Evolutionary conservation across 2,113 vertebrate genomes (phyloP).

Genomic region (Gallinago media): DNA sequence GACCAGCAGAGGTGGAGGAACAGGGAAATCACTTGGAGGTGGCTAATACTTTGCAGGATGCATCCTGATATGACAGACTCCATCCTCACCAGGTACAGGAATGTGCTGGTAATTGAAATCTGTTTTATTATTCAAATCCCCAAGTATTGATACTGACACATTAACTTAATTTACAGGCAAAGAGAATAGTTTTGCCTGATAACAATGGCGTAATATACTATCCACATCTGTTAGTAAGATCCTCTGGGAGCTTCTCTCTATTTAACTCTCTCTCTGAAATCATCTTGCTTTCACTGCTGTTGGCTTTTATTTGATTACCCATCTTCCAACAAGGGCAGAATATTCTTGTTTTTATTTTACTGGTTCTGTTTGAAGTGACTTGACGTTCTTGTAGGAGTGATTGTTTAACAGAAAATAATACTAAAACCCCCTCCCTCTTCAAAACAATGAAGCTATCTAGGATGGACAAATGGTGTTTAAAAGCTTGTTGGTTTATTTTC

Average conservation of each 20-base stretch:
- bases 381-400: neutral
- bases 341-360: neutral
- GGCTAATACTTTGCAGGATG: neutral
- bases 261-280: conserved; percentile 7
- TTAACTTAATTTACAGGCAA: conserved; percentile 37
- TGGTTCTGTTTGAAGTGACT: neutral
- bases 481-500: neutral
- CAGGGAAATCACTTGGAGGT: neutral
- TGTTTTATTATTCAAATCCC: conserved; percentile 33
- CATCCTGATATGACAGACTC: neutral
- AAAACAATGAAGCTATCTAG: neutral
- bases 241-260: conserved; percentile 4
- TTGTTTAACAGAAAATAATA: neutral
- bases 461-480: neutral
- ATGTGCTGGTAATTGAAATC: conserved; percentile 14
- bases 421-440: accelerated
- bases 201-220: neutral
- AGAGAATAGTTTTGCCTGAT: conserved; percentile 2
- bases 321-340: neutral
- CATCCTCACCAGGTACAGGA: neutral
- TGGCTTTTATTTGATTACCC: conserved; percentile 10
- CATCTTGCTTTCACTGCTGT: neutral
- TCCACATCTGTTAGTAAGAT: neutral
- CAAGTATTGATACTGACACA: neutral
- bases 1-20: neutral